Evolutionary conservation across 2,797 vertebrate species (phyloP), one percentile per base, ranked within the genome.

Genomic region (Crenuchus spilurus): DNA sequence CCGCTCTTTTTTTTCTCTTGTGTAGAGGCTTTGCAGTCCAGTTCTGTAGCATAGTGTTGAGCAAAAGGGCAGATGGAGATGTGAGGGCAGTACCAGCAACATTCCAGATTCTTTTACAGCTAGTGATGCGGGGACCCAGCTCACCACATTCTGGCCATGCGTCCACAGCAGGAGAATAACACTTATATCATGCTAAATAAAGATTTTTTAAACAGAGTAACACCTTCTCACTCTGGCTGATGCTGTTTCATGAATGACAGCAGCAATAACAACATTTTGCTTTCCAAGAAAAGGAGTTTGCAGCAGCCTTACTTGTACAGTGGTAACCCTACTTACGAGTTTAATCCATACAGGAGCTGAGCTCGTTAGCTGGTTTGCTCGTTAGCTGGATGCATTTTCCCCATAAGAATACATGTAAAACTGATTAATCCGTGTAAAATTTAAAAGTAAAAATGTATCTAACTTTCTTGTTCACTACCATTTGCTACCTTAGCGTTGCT

Each of bases 21-120:
- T 57, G 63, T 18, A 49, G 52, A 18, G 30, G 44, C 37, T 20
- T 31, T 51, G 60, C 46, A 64, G 54, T 71, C 70, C 39, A n/a
- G 41, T 48, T 69, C 41, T 63, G 61, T 31, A 58, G 44, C 44
- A 20, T 54, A 61, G 52, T 44, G 52, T 35, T 65, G 42, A 69
- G 51, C 14, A 0, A 20, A 62, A 63, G 20, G 18, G 24, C 51
- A 52, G 57, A 70, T 2, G 42, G 60, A 44, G 64, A 51, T 30
- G 37, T 72, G 62, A 73, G 31, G 74, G 35, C 24, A 16, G 11
- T 48, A 42, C 22, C 42, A 73, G 44, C 11, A 5, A 62, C 52
- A 66, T 76, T 71, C 62, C 70, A 69, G 74, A 57, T 72, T 63
- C 31, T 61, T 68, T 74, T 18, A 3, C 57, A 74, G 62, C 46